These are phyloP conservation scores for Peromyscus leucopus DNA, from an alignment of 2,113 vertebrate species.

Conservation along the genomic window DNA sequence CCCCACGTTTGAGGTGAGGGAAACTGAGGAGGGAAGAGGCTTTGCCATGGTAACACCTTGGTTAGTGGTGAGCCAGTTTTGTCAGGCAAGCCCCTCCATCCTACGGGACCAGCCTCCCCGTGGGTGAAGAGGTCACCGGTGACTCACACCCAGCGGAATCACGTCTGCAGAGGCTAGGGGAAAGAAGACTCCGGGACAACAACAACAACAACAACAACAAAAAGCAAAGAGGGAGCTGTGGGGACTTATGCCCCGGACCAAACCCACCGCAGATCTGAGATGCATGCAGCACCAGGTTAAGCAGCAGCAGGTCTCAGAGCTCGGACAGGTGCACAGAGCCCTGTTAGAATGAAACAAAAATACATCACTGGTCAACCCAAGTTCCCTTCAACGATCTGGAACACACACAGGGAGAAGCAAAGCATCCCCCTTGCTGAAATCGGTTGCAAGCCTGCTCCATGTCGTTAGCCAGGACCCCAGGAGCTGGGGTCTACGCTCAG, in stretches of 20 bases:
- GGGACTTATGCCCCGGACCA: background rate
- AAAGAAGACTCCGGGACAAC: background rate
- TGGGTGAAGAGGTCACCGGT: background rate
- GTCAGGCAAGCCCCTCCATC: background rate
- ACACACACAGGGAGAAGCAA: background rate
- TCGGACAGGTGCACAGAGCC: background rate
- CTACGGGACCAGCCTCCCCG: background rate
- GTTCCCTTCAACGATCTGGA: background rate
- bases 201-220: no score
- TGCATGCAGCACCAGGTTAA: background rate
- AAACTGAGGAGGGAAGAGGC: background rate
- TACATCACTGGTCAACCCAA: background rate
- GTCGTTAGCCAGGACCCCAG: accelerated
- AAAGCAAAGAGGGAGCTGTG: background rate
- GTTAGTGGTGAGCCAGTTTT: background rate
- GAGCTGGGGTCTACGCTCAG: background rate
- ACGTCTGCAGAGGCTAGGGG: background rate
- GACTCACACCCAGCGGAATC: background rate
- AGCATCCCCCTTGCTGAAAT: background rate
- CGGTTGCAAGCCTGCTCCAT: accelerated
- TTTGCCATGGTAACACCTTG: background rate
- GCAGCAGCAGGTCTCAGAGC: background rate
- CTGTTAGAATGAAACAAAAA: background rate
- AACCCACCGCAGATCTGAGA: background rate
- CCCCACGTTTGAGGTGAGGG: background rate